Evolutionary conservation across 2,113 vertebrate species (phyloP), one percentile per base, ranked within the genome.

Genomic region (Micromys minutus): DNA sequence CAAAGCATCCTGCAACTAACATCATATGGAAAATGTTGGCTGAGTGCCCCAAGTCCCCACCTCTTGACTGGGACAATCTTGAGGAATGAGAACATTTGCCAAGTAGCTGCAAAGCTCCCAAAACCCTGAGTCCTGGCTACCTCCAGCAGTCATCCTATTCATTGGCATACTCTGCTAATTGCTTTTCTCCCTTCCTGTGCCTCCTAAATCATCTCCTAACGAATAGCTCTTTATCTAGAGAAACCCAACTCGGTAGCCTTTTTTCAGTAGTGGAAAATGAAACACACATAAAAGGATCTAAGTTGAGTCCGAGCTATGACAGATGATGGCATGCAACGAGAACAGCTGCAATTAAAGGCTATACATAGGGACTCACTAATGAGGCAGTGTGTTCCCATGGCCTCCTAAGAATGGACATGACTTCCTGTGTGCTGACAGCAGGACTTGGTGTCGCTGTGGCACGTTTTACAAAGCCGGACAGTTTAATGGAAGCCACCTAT

Each of bases 221-320:
- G 75, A 87, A 81, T 7, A 80, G 5, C 22, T 19, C 19, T 72
- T 91, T 93, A 63, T 81, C 65, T 80, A 29, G 65, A 61, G 71
- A 94, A 50, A 92, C 26, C 26, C 47, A 90, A 87, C 74, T 7
- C 88, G 59, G 69, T 12, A 87, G 22, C 19, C 84, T 79, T 90
- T 89, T 92, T 63, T 65, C 72, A 80, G n/a, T 39, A 52, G 42
- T 63, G 75, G 50, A 69, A 95, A 92, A 85, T 75, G 21, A 81
- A 76, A 15, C n/a, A 95, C 75, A 76, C 67, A n/a, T 24, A 57
- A 76, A 94, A 87, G 36, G 81, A 91, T 59, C 1, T 67, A 94
- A 77, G 84, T 59, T 29, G 42, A 75, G 42, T 71, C 63, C 36
- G 26, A 69, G 72, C 63, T 77, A 63, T 45, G 36, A n/a, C 57